Evolutionary conservation across 64 coral and sea anemone species (phyloP), one percentile per base, ranked within the genome.

Genomic region (Montipora sp.): DNA sequence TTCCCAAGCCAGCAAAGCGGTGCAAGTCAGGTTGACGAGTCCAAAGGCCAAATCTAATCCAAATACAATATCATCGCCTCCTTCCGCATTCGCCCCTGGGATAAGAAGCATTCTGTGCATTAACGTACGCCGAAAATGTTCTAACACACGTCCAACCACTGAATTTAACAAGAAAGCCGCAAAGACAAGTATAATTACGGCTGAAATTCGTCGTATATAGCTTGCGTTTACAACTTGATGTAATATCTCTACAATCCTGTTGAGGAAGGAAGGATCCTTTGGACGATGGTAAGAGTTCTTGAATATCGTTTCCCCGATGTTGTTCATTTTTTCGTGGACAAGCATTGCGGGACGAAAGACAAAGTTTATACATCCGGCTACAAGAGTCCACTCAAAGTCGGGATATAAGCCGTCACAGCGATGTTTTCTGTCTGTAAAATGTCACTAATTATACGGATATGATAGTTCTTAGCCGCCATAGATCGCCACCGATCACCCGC

Each of bases 1-100:
- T 84, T 90, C 80, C 93, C 93, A 94, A 24, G 89, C 87, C 47
- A 94, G 73, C 23, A 94, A 69, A 3, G 93, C 93, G 44, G 93
- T 94, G 63, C 79, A 90, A 14, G 93, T 94, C 20, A 94, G 57
- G 73, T 94, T 94, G 0, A 55, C 88, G 16, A 94, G 77, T 75
- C 89, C 93, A 84, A 94, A 90, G 13, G 93, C 87, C 11, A 90
- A 90, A 44, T 94, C 80, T 46, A 94, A 58, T 8, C 79, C 93
- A 94, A 94, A 94, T 12, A 27, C 75, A 18, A 51, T 77, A 20
- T 44, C 80, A 20, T 94, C 79, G 10, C 75, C 65, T 53, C 75
- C 79, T 24, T 94, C 79, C 11, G 59, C 83, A 27, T 15, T 20
- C 5, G 27, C 59, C 53, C 19, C 45, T 43, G 67, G 7, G 23